Conservation (phyloP, 2,888 invertebrate genomes). For the Cephalotes varians region DNA sequence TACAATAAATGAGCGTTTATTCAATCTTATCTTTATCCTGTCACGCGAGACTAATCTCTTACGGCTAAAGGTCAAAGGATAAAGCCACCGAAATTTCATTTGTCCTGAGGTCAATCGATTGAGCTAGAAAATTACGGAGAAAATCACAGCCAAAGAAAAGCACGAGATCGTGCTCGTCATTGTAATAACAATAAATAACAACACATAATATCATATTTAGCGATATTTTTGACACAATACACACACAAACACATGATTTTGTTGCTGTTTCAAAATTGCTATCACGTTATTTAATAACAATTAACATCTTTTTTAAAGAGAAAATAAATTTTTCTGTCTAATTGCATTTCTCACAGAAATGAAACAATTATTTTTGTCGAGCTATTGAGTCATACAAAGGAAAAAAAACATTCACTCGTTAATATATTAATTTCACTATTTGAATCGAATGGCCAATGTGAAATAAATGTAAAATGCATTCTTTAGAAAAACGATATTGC, state of each 20-base stretch:
- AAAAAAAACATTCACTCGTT: neutral
- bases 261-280: neutral
- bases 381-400: too few relatives aligned
- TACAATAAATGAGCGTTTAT: neutral
- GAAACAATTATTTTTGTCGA: neutral
- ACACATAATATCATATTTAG: neutral
- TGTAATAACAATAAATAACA: neutral
- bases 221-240: neutral
- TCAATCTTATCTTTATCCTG: conserved; percentile 39
- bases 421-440: neutral
- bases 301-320: neutral
- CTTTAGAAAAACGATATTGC: neutral
- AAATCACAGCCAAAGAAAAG: conserved; percentile 20
- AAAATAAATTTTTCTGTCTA: neutral
- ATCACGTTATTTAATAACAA: neutral
- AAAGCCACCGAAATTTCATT: neutral
- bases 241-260: too few relatives aligned
- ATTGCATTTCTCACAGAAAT: neutral
- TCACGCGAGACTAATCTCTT: conserved; percentile 60
- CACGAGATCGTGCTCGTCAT: neutral
- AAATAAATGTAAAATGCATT: neutral
- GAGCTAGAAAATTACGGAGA: conserved; percentile 55
- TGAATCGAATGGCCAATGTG: neutral
- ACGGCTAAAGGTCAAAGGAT: conserved; percentile 29
- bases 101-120: conserved; percentile 64